These are phyloP conservation scores for Pangasius sanitwongsei DNA, from an alignment of 2,797 vertebrate species.

Conservation along the genomic window DNA sequence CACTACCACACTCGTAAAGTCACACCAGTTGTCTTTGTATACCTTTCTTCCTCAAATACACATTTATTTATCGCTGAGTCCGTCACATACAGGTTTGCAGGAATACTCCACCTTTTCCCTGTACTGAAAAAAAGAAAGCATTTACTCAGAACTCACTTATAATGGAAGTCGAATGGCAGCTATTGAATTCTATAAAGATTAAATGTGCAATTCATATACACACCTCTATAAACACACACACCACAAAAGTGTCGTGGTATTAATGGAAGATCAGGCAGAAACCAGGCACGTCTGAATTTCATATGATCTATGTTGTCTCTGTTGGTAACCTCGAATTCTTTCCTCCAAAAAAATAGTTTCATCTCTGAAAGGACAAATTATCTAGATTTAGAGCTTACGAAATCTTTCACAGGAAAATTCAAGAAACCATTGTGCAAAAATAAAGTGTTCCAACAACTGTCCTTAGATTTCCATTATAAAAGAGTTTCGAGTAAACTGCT, in stretches of 20 bases:
- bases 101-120: background rate
- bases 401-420: background rate
- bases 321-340: conserved; percentile 7
- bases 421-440: background rate
- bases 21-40: background rate
- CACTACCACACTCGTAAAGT: background rate
- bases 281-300: background rate
- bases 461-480: background rate
- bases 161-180: background rate
- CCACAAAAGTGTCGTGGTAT: background rate
- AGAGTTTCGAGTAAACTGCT: background rate
- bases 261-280: background rate
- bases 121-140: background rate
- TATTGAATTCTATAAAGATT: background rate
- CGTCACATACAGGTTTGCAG: background rate
- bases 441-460: background rate
- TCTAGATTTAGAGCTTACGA: conserved; percentile 1
- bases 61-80: background rate
- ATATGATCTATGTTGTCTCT: conserved; percentile 13
- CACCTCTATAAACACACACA: background rate
- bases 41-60: background rate
- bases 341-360: background rate
- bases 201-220: background rate
- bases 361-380: background rate
- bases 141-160: background rate